These are phyloP conservation scores for Chaetophractus vellerosus DNA, from an alignment of 2,797 vertebrate genomes.

Conservation along the genomic window DNA sequence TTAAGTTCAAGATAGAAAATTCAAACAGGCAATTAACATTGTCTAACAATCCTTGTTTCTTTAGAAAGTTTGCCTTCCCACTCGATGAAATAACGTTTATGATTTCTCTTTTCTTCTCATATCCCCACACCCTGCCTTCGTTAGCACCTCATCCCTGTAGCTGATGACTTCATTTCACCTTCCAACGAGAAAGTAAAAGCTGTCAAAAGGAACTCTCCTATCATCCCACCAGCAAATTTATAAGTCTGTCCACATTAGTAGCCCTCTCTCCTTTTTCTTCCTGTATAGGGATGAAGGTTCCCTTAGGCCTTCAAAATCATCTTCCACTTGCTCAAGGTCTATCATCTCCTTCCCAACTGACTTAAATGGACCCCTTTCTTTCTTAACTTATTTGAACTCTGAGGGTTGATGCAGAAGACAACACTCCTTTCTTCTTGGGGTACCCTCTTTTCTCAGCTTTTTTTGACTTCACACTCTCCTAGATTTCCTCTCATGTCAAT, in stretches of 20 bases:
- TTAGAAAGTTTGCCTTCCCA: slow-evolving; percentile 3
- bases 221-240: not conserved
- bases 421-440: not conserved
- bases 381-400: slow-evolving; percentile 34
- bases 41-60: not conserved
- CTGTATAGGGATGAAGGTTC: not conserved
- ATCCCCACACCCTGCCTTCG: not conserved
- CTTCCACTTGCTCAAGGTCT: not conserved
- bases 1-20: slow-evolving; percentile 21
- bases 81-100: not conserved
- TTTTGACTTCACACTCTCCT: not conserved
- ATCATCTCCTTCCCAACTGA: not conserved
- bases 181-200: not conserved
- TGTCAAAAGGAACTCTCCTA: not conserved
- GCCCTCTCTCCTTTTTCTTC: not conserved
- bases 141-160: not conserved
- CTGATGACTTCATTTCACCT: not conserved
- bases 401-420: not conserved
- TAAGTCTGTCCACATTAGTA: not conserved
- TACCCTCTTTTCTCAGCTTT: slow-evolving; percentile 18
- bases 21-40: not conserved
- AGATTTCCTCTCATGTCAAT: not conserved
- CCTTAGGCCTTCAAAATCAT: slow-evolving; percentile 21
- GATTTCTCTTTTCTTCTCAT: not conserved
- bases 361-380: not conserved